Percentiles rank a stretch among this genome's conserved stretches.
These are phyloP conservation scores for Sycon ciliatum DNA, from an alignment of 37 sponge, comb jelly and placozoan species.

Conservation along the genomic window DNA sequence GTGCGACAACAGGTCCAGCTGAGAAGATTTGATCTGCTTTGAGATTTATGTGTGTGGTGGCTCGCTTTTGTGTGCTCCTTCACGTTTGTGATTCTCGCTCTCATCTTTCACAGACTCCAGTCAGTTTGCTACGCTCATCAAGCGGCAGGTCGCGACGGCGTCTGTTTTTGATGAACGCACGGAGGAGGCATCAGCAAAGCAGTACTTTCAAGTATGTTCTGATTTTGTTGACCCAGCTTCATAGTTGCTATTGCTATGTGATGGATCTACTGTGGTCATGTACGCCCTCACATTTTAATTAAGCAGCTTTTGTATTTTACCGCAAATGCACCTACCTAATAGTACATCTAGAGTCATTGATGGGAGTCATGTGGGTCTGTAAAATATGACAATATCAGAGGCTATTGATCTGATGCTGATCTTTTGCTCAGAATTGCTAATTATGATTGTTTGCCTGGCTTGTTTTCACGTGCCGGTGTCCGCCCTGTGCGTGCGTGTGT, in stretches of 20 bases:
- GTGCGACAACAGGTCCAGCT: background rate
- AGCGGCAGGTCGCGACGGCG: background rate
- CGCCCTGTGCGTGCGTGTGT: too few relatives aligned
- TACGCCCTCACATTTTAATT: too few relatives aligned
- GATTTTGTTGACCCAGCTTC: too few relatives aligned
- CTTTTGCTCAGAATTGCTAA: background rate
- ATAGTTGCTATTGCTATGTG: too few relatives aligned
- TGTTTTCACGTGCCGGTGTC: too few relatives aligned
- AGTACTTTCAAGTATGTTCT: conserved; percentile 79
- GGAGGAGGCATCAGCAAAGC: conserved; percentile 78
- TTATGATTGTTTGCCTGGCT: background rate
- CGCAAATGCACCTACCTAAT: too few relatives aligned
- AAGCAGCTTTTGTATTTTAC: too few relatives aligned
- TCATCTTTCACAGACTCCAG: background rate
- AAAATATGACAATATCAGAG: too few relatives aligned
- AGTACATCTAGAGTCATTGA: too few relatives aligned
- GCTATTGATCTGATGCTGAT: too few relatives aligned
- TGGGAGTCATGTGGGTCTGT: too few relatives aligned
- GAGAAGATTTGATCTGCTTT: background rate
- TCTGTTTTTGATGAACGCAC: conserved; percentile 74
- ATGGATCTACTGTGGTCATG: too few relatives aligned
- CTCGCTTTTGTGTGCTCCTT: background rate
- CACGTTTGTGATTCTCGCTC: background rate
- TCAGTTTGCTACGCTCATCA: background rate
- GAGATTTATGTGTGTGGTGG: background rate